phyloP scores from a whole-genome alignment of 2,113 vertebrate species.

The Ochotona princeps region DNA sequence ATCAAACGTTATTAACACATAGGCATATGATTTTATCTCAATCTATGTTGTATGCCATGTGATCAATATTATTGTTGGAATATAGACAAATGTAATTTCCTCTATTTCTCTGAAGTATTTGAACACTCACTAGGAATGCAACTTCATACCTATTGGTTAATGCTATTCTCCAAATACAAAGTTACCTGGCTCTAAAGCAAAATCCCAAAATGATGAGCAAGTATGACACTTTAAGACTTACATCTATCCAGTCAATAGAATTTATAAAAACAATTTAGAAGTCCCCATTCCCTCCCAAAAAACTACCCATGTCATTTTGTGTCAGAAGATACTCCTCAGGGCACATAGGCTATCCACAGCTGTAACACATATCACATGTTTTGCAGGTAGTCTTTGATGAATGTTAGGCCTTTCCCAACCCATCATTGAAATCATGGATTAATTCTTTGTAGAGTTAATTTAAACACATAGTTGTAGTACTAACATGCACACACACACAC shows the following conservation, averaged over 20 bases:
- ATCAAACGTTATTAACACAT: neutral
- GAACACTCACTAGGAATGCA: neutral
- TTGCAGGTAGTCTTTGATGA: neutral
- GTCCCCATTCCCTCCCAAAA: neutral
- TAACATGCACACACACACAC: neutral
- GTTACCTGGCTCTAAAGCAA: neutral
- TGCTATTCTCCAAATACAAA: neutral
- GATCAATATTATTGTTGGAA: neutral
- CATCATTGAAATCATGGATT: neutral
- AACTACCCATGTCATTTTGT: neutral
- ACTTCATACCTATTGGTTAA: neutral
- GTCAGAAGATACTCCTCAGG: neutral
- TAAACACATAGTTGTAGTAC: neutral
- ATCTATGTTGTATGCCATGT: neutral
- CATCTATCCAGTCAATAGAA: neutral
- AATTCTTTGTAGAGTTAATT: neutral
- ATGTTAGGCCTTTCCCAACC: neutral
- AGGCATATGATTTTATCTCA: neutral
- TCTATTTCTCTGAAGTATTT: neutral
- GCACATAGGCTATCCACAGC: neutral
- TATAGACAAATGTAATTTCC: neutral
- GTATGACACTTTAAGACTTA: neutral
- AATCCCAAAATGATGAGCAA: neutral
- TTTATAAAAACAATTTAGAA: neutral
- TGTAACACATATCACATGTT: neutral